Evolutionary conservation across 2,113 vertebrate genomes (phyloP).

Genomic region (Plecturocebus donacophilus): DNA sequence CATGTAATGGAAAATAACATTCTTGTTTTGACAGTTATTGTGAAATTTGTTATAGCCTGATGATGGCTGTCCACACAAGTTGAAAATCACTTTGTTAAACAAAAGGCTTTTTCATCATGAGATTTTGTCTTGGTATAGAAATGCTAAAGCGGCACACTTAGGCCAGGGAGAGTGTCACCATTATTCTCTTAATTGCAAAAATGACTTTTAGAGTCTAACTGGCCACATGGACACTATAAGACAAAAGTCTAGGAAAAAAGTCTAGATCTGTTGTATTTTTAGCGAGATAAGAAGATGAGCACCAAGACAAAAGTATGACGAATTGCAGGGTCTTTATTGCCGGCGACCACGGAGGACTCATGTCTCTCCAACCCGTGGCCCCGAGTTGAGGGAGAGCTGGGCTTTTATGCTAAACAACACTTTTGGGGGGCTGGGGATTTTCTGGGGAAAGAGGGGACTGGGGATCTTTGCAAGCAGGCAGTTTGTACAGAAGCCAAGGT

Average conservation of each 20-base stretch:
- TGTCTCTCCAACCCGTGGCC: too few relatives aligned
- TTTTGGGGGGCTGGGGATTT: too few relatives aligned
- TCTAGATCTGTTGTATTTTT: too few relatives aligned
- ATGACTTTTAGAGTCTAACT: constrained; percentile 49
- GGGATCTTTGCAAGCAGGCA: too few relatives aligned
- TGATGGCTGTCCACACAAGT: background rate
- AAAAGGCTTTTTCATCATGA: constrained; percentile 34
- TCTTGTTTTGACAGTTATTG: background rate
- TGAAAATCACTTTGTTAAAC: constrained; percentile 44
- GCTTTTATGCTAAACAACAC: too few relatives aligned
- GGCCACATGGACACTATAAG: background rate
- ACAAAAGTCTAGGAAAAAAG: background rate
- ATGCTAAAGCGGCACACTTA: background rate
- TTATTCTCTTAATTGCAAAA: constrained; percentile 29
- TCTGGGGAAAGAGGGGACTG: too few relatives aligned
- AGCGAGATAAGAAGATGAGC: too few relatives aligned
- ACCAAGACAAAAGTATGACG: too few relatives aligned
- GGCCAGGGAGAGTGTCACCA: background rate
- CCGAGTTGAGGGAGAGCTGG: too few relatives aligned
- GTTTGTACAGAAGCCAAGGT: too few relatives aligned
- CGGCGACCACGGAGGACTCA: too few relatives aligned
- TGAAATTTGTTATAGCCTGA: constrained; percentile 12
- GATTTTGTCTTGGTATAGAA: background rate
- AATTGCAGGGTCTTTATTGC: too few relatives aligned
- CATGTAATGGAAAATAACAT: background rate